phyloP scores from a whole-genome alignment of 2,797 vertebrate species.

The Naso thynnoides region DNA sequence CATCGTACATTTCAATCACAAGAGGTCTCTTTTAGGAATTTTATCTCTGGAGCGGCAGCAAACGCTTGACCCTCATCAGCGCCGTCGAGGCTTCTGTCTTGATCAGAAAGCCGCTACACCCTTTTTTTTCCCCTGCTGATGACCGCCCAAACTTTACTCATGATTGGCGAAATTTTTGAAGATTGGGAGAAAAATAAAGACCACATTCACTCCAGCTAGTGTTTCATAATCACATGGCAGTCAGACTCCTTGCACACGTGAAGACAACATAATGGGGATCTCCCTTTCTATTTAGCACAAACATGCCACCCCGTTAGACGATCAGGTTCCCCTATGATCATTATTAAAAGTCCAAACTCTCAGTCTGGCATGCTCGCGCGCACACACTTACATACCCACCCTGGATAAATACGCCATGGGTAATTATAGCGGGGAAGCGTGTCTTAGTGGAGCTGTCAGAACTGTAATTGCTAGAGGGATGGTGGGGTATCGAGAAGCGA shows the following conservation, averaged over 20 bases:
- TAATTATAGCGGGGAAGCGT: slow-evolving; percentile 84
- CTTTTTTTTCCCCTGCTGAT: slow-evolving; percentile 9
- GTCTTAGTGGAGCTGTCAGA: slow-evolving; percentile 86
- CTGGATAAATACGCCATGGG: slow-evolving; percentile 83
- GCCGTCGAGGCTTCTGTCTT: slow-evolving; percentile 59
- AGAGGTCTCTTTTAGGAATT: slow-evolving; percentile 61
- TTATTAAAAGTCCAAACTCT: slow-evolving; percentile 73
- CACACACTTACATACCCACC: slow-evolving; percentile 65
- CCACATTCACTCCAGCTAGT: slow-evolving; percentile 24
- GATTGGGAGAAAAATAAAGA: background rate
- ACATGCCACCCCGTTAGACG: slow-evolving; percentile 73
- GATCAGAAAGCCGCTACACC: slow-evolving; percentile 59
- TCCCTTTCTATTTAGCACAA: slow-evolving; percentile 75
- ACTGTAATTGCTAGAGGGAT: slow-evolving; percentile 86
- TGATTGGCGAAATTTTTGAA: slow-evolving; percentile 38
- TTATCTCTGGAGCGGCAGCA: slow-evolving; percentile 53
- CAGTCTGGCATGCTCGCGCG: slow-evolving; percentile 35
- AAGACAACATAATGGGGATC: slow-evolving; percentile 70
- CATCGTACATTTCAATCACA: slow-evolving; percentile 80
- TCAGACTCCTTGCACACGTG: slow-evolving; percentile 41
- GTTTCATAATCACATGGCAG: slow-evolving; percentile 52
- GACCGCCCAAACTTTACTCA: slow-evolving; percentile 56
- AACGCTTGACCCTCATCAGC: slow-evolving; percentile 79
- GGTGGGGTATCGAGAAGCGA: slow-evolving; percentile 82
- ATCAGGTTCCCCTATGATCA: slow-evolving; percentile 74